Evolutionary conservation across 2,888 invertebrate genomes (phyloP).

Genomic region (Lasiommata megera): DNA sequence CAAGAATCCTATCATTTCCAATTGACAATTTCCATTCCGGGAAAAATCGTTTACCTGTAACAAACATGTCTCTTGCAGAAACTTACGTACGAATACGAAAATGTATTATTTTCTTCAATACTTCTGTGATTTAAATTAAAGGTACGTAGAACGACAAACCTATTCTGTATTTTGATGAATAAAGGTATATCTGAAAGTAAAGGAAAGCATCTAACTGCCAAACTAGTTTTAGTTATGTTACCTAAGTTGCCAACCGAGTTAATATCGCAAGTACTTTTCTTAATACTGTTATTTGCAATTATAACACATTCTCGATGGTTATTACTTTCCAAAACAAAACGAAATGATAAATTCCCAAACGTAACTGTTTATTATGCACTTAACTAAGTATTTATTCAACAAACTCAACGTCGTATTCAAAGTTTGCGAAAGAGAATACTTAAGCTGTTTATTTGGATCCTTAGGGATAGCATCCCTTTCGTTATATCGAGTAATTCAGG

Average conservation of each 20-base stretch:
- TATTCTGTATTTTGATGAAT: too few species aligned
- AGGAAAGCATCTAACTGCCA: too few species aligned
- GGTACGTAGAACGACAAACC: too few species aligned
- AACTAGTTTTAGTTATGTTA: too few species aligned
- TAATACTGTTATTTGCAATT: too few species aligned
- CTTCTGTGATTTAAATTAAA: too few species aligned
- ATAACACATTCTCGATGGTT: neutral
- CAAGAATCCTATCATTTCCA: constrained; percentile 53
- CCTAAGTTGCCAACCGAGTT: too few species aligned
- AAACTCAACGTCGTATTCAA: constrained; percentile 45
- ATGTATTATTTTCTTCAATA: neutral
- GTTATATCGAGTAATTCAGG: constrained; percentile 50
- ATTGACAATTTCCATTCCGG: constrained; percentile 46
- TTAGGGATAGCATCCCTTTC: constrained; percentile 46
- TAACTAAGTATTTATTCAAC: constrained; percentile 23
- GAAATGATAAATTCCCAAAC: neutral
- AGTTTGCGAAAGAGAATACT: constrained; percentile 45
- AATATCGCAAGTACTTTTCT: too few species aligned
- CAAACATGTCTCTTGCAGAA: constrained; percentile 13
- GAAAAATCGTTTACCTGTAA: constrained; percentile 20
- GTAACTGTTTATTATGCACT: neutral
- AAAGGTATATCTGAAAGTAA: too few species aligned
- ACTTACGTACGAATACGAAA: neutral
- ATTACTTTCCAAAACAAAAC: neutral
- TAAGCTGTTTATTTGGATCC: constrained; percentile 48